These are phyloP conservation scores for Acanthiza pusilla DNA, from an alignment of 2,797 vertebrate genomes.

Conservation along the genomic window DNA sequence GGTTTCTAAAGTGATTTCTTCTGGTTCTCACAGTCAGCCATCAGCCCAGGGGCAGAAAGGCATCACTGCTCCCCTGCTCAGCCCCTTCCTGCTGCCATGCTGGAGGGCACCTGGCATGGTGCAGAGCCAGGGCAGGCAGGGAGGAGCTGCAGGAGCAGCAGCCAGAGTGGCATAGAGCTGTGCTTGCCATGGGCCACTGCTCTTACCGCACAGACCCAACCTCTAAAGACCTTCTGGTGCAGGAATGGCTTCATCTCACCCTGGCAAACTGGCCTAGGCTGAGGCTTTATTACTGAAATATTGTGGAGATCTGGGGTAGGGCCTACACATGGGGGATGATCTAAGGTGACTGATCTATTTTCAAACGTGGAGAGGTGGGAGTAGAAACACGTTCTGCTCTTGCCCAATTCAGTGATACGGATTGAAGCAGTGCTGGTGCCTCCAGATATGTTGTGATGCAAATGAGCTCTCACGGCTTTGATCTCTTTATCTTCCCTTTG, in stretches of 20 bases:
- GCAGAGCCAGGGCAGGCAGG: background rate
- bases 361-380: conserved; percentile 45
- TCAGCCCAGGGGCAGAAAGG: background rate
- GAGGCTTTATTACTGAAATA: background rate
- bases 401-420: background rate
- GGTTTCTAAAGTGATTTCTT: background rate
- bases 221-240: background rate
- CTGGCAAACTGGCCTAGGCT: background rate
- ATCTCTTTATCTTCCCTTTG: conserved; percentile 55
- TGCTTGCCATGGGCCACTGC: background rate
- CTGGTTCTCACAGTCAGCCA: background rate
- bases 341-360: conserved; percentile 41
- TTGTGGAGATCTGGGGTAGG: background rate
- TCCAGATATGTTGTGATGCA: conserved; percentile 39
- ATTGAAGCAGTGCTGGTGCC: conserved; percentile 28
- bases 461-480: conserved; percentile 35
- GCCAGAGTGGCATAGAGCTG: background rate
- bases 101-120: accelerated
- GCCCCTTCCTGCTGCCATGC: background rate
- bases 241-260: background rate
- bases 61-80: background rate
- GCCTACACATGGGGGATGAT: conserved; percentile 1
- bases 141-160: background rate
- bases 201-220: background rate
- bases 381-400: conserved; percentile 47